Base-by-base conservation (phyloP, 2,888 invertebrate genomes). In the Caenorhabditis sp. region DNA sequence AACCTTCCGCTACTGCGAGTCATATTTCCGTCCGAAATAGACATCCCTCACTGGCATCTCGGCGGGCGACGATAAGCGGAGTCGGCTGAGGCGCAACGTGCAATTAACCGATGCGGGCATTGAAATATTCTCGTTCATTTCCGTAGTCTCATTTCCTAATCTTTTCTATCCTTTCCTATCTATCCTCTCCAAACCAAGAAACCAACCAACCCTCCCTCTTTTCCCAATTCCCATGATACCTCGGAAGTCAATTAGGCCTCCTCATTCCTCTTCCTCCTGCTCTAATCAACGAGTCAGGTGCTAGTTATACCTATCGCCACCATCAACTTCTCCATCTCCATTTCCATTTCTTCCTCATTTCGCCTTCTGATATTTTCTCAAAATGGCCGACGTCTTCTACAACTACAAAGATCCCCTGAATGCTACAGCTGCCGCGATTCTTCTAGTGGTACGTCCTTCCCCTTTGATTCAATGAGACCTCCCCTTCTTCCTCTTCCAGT, bases 381-480 rank as follows among this genome's bases (percentile, higher is more conserved):
- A 22, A 13, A 60, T 60, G 56, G 2, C 55, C 2, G 32, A 55
- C n/a, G 8, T 6, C 32, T 13, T 47, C 20, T 11, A n/a, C 1
- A 56, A 74, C 47, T 74, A 74, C 18, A 22, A 15, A 0, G 40
- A 74, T 28, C 26, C 65, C 0, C 37, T 74, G 40, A 74, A 65
- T 15, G 11, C 60, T 3, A 51, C 65, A 6, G 74, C 65, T 0
- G 50, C 65, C 6, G 15, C 18, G 18, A 20, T 74, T 15, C 58
- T 60, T 35, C 26, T 74, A 2, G 56, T 74, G 50, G 72, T 72
- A 55, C 20, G 62, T n/a, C 32, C 9, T n/a, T n/a, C n/a, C n/a
- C n/a, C 32, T 32, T 32, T 4, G 22, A 22, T 18, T 50, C 50
- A 20, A 3, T 20, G 5, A 6, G 20, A n/a, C n/a, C n/a, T 20